Evolutionary conservation across 2,888 invertebrate genomes (phyloP).

Genomic region (Melieria omissa): DNA sequence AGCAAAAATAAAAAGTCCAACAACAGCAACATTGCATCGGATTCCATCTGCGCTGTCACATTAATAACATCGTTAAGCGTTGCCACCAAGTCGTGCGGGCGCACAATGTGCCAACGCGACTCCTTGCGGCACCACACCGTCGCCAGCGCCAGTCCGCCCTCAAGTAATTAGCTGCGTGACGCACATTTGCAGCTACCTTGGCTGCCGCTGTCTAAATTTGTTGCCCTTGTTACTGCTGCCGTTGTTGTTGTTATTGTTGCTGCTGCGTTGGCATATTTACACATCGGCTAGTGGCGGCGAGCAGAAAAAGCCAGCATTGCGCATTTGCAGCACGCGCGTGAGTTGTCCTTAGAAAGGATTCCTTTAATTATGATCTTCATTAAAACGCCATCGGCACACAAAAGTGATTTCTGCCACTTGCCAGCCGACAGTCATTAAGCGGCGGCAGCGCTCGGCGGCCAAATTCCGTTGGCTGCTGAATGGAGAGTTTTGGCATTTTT

Average conservation of each 20-base stretch:
- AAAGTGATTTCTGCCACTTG: slow-evolving; percentile 12
- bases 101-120: no score
- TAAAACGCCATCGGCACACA: slow-evolving; percentile 25
- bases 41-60: no score
- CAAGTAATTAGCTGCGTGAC: not conserved
- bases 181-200: not conserved
- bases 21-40: no score
- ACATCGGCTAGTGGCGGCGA: not conserved
- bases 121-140: no score
- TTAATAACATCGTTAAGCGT: no score
- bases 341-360: slow-evolving; percentile 19
- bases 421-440: slow-evolving; percentile 10
- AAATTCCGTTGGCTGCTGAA: no score
- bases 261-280: not conserved
- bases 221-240: no score
- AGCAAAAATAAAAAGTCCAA: no score
- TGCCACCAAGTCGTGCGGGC: no score
- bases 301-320: not conserved
- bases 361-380: slow-evolving; percentile 32
- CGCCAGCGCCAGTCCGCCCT: not conserved
- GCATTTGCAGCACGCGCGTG: not conserved
- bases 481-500: no score
- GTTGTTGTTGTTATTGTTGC: not conserved
- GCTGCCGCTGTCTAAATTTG: no score
- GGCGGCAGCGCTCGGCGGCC: no score